phyloP scores from a whole-genome alignment of 2,113 vertebrate genomes.

The Pogona vitticeps region DNA sequence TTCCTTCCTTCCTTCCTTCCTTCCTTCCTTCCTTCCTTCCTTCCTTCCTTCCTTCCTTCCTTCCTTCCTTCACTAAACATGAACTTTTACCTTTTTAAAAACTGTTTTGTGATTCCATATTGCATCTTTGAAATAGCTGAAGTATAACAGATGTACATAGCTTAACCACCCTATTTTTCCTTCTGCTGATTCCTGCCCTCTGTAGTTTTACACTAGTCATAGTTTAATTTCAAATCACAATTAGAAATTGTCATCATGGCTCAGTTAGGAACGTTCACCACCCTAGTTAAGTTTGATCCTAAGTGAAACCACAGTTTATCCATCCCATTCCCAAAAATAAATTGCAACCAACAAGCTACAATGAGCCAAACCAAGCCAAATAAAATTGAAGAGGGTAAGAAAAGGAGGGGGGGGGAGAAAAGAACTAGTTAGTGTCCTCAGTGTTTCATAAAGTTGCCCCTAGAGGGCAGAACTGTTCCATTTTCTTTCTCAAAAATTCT shows the following conservation, averaged over 20 bases:
- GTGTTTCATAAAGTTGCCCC: conserved; percentile 36
- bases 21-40: too few relatives aligned
- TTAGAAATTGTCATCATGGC: background rate
- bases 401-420: too few relatives aligned
- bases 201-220: background rate
- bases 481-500: background rate
- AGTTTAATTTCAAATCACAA: background rate
- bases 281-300: background rate
- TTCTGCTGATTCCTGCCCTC: background rate
- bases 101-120: background rate
- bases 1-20: too few relatives aligned
- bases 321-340: background rate
- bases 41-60: too few relatives aligned
- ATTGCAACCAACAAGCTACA: too few relatives aligned
- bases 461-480: conserved; percentile 49
- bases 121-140: too few relatives aligned
- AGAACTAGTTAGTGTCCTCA: background rate
- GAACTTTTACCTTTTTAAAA: too few relatives aligned
- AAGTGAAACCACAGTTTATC: background rate
- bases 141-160: background rate
- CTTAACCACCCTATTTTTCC: background rate
- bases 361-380: too few relatives aligned
- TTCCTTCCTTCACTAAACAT: too few relatives aligned
- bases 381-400: too few relatives aligned
- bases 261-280: background rate